Conservation (phyloP, 92 coral and sea anemone genomes). For the Porites rus region DNA sequence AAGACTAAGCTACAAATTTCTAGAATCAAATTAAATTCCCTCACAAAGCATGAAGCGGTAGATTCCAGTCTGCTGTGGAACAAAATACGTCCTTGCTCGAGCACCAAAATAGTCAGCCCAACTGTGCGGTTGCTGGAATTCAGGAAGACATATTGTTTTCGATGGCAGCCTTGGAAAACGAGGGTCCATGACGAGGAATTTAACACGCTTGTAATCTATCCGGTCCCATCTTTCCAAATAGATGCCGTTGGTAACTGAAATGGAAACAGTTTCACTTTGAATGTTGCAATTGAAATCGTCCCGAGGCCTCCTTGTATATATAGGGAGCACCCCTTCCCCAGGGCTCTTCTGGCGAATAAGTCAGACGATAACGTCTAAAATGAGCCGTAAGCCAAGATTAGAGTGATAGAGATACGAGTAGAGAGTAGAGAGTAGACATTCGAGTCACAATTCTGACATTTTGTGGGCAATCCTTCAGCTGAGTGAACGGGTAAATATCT, state of each 20-base stretch:
- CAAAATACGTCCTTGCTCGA: conserved; percentile 76
- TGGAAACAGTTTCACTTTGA: not conserved
- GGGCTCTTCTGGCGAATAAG: too few relatives aligned
- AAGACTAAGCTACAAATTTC: too few relatives aligned
- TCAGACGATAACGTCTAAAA: too few relatives aligned
- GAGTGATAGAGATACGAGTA: too few relatives aligned
- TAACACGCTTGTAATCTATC: conserved; percentile 41
- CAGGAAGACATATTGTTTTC: conserved; percentile 9
- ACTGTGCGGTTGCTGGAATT: conserved; percentile 37
- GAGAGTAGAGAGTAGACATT: too few relatives aligned
- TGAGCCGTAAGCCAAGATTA: too few relatives aligned
- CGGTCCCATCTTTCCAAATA: conserved; percentile 44
- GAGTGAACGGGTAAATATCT: too few relatives aligned
- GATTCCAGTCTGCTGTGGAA: conserved; percentile 74
- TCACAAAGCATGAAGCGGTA: conserved; percentile 1
- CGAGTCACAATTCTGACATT: too few relatives aligned
- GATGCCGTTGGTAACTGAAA: conserved; percentile 17
- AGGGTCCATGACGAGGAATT: conserved; percentile 16
- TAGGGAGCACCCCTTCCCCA: too few relatives aligned
- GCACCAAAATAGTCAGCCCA: conserved; percentile 85
- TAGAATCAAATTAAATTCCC: not conserved
- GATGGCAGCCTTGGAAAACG: conserved; percentile 53
- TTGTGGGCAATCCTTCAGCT: too few relatives aligned
- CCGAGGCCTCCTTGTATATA: too few relatives aligned
- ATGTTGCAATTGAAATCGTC: too few relatives aligned